These are phyloP conservation scores for Drosophila sp. DNA, from an alignment of 1,140 invertebrate species.

Conservation along the genomic window DNA sequence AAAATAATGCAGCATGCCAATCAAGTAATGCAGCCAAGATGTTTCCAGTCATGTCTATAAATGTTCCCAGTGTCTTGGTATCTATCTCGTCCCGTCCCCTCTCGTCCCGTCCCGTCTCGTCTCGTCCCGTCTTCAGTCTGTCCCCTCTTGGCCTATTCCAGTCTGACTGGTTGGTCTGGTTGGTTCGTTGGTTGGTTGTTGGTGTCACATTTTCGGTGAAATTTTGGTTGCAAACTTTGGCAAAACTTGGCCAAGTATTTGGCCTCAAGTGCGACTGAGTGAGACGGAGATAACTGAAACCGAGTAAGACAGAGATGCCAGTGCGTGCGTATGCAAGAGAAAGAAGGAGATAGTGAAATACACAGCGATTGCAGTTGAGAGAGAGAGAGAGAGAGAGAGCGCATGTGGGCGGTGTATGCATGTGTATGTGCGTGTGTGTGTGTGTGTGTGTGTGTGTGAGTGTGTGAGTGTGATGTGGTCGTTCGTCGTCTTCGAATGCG, in stretches of 20 bases:
- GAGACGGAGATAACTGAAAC: slow-evolving; percentile 32
- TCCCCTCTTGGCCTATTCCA: background rate
- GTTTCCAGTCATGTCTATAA: slow-evolving; percentile 4
- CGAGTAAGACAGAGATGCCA: slow-evolving; percentile 17
- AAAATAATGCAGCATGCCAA: slow-evolving; percentile 75
- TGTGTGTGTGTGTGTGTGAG: slow-evolving; percentile 18
- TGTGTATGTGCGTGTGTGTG: slow-evolving; percentile 54
- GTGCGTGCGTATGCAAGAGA: slow-evolving; percentile 1
- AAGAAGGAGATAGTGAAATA: slow-evolving; percentile 3
- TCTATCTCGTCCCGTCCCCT: background rate
- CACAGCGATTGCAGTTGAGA: slow-evolving; percentile 46
- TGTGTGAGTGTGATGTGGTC: slow-evolving; percentile 24
- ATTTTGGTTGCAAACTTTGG: slow-evolving; percentile 83
- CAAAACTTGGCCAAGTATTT: slow-evolving; percentile 83
- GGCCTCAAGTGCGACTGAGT: slow-evolving; percentile 72
- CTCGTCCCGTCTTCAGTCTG: background rate
- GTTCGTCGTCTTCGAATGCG: slow-evolving; percentile 31
- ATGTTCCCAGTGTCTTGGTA: slow-evolving; percentile 3
- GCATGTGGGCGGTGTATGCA: slow-evolving; percentile 50
- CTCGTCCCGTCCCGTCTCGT: background rate
- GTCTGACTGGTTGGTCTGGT: slow-evolving; percentile 56
- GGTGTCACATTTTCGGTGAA: slow-evolving; percentile 82
- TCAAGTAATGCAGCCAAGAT: slow-evolving; percentile 66
- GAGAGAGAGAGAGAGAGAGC: slow-evolving; percentile 53
- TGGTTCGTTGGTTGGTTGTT: slow-evolving; percentile 78